phyloP scores from a whole-genome alignment of 2,113 vertebrate genomes.

The Harpagus bidentatus region DNA sequence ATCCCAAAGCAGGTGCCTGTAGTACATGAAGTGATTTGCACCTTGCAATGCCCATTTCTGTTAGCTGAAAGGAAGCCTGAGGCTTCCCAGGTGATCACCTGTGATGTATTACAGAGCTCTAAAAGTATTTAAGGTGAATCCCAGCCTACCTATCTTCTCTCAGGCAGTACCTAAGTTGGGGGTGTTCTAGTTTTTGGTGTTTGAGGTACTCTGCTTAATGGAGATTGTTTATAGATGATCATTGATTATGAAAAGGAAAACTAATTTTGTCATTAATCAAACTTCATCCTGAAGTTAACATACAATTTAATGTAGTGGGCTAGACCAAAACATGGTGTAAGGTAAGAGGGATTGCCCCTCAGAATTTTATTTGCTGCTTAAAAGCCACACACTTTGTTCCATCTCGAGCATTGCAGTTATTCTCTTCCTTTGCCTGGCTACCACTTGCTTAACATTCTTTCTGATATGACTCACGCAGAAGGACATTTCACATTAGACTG shows the following conservation, averaged over 20 bases:
- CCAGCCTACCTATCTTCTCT: accelerated
- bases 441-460: background rate
- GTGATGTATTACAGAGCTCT: background rate
- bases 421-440: conserved; percentile 37
- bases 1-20: background rate
- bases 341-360: background rate
- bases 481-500: background rate
- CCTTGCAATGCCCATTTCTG: background rate
- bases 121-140: background rate
- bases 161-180: background rate
- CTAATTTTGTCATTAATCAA: background rate
- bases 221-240: background rate
- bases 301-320: background rate
- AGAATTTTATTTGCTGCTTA: background rate
- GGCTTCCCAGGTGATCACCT: background rate
- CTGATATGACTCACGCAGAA: background rate
- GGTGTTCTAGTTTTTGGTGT: accelerated
- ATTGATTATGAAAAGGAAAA: background rate
- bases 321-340: background rate
- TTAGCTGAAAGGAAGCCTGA: background rate
- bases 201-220: background rate
- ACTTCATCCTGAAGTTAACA: background rate
- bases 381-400: background rate
- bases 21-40: background rate
- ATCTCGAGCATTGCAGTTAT: accelerated